Evolutionary conservation across 1,140 invertebrate species (phyloP), one percentile per base, ranked within the genome.

Genomic region (Drosophila saltans): DNA sequence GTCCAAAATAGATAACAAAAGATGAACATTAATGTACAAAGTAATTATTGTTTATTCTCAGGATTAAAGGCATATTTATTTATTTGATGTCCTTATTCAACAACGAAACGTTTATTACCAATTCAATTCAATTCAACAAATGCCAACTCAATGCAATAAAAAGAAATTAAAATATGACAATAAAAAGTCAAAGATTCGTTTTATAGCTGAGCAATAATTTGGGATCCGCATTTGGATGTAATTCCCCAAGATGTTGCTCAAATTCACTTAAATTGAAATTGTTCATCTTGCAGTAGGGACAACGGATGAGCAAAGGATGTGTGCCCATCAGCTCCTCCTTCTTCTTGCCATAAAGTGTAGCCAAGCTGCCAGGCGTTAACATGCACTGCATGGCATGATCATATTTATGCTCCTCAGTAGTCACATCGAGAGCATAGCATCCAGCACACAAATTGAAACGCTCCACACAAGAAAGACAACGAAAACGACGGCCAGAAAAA

Each of bases 381-480:
- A 72, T 67, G 59, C 70, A 67, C 8, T 28, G 41, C 65, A 72
- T 67, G 4, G 70, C 57, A 45, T 72, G 65, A 36, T 72, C 70
- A 28, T 68, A 72, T 40, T 68, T 67, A 59, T 72, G 70, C 2
- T 43, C 65, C 16, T 62, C 6, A 58, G 65, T 72, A 45, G 65
- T 72, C 65, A 68, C 64, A n/a, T 72, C 69, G 2, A 58, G 28
- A 10, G 63, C 63, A 26, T 67, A 67, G 58, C 70, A 72, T 3
- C 48, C 40, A 45, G 60, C 41, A 55, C 66, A 69, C 48, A 69
- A 56, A 30, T 69, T 69, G 26, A 62, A 68, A 8, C 63, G 26
- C 6, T 66, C 55, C 28, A 28, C 3, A 10, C 70, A 68, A 65
- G 58, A 21, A 10, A 67, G 57, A 58, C 70, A 72, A 24, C 40